Conservation (phyloP, 2,888 invertebrate genomes). For the Agriopis leucophaearia region DNA sequence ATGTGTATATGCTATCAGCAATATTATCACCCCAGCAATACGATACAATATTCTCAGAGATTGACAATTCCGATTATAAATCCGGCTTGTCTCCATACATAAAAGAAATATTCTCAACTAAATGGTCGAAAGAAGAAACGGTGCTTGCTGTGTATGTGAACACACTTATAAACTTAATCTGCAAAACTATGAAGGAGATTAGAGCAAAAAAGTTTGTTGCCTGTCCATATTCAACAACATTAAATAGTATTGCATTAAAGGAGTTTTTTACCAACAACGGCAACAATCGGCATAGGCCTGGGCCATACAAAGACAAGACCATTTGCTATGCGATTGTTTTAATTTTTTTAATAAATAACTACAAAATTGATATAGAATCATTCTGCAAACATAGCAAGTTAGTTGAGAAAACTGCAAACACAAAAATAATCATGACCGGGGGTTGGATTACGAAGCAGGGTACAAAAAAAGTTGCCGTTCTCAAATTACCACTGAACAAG, state of each 20-base stretch:
- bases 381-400: slow-evolving; percentile 65
- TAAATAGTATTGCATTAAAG: slow-evolving; percentile 66
- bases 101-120: slow-evolving; percentile 4
- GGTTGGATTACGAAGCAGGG: slow-evolving; percentile 42
- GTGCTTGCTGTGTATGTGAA: slow-evolving; percentile 69
- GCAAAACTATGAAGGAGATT: slow-evolving; percentile 58
- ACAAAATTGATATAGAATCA: slow-evolving; percentile 65
- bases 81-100: slow-evolving; percentile 54
- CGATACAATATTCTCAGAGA: slow-evolving; percentile 66
- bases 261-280: slow-evolving; percentile 62
- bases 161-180: slow-evolving; percentile 59
- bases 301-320: slow-evolving; percentile 70
- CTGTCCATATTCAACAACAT: slow-evolving; percentile 62
- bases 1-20: slow-evolving; percentile 78
- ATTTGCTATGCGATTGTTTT: slow-evolving; percentile 74
- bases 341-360: slow-evolving; percentile 69
- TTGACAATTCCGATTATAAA: slow-evolving; percentile 59
- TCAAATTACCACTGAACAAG: slow-evolving; percentile 66
- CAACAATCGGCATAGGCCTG: slow-evolving; percentile 61
- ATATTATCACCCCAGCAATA: slow-evolving; percentile 75
- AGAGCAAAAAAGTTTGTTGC: slow-evolving; percentile 61
- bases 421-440: slow-evolving; percentile 68
- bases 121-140: slow-evolving; percentile 24
- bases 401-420: slow-evolving; percentile 56
- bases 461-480: slow-evolving; percentile 54